These are phyloP conservation scores for Urocitellus parryii DNA, from an alignment of 2,113 vertebrate species.

Conservation along the genomic window DNA sequence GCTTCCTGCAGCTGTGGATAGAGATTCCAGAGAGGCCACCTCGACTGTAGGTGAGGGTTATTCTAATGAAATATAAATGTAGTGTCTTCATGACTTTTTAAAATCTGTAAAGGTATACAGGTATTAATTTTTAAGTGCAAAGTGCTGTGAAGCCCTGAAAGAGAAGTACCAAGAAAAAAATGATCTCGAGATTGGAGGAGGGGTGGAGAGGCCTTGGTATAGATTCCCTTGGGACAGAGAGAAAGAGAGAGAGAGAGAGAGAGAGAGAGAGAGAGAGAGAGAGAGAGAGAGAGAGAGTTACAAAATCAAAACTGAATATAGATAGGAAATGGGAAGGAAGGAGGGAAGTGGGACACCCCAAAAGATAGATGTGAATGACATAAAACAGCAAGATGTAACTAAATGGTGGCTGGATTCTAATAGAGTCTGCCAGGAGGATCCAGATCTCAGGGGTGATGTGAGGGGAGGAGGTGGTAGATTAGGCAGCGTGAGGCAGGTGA, in stretches of 20 bases:
- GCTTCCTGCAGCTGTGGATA: neutral
- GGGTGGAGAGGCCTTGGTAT: neutral
- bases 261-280: too few relatives aligned
- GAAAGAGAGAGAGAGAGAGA: too few relatives aligned
- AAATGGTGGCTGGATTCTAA: neutral
- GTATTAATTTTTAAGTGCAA: conserved; percentile 55
- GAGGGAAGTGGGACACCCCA: neutral
- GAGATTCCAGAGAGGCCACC: neutral
- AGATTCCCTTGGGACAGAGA: neutral
- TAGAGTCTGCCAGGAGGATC: neutral
- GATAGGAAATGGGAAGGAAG: neutral
- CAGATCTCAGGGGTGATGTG: neutral
- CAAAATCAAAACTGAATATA: neutral
- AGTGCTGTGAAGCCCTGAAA: neutral
- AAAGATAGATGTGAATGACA: neutral
- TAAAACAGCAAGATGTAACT: neutral
- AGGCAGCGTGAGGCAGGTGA: neutral
- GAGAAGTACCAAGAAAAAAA: neutral
- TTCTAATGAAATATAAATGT: conserved; percentile 60
- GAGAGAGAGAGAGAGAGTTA: neutral
- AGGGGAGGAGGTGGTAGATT: neutral
- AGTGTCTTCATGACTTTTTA: conserved; percentile 6
- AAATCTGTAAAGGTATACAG: conserved; percentile 56
- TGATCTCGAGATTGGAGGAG: neutral
- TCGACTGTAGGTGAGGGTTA: neutral